A percentile compares a stretch with the other conserved stretches of the same genome.
Evolutionary conservation across 2,797 vertebrate genomes (phyloP).

Genomic region (Bovichtus diacanthus): DNA sequence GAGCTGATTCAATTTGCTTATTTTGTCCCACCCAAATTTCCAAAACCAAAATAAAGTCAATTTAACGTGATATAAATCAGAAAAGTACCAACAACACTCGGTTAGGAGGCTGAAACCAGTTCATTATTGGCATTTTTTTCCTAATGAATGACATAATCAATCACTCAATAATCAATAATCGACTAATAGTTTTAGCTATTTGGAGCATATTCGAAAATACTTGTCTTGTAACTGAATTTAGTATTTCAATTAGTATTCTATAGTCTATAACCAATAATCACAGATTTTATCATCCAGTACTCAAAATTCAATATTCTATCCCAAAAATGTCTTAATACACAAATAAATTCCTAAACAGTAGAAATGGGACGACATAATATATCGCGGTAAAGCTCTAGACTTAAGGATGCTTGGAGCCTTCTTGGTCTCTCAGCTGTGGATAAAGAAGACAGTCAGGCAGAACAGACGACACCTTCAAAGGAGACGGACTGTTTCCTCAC

Average conservation of each 20-base stretch:
- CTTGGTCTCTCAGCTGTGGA: slow-evolving; percentile 54
- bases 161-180: no score
- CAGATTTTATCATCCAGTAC: background rate
- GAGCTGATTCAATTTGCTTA: background rate
- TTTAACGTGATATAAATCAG: background rate
- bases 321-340: no score
- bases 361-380: background rate
- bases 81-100: background rate
- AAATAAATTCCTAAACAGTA: background rate
- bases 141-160: background rate
- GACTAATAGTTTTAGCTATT: background rate
- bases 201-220: background rate
- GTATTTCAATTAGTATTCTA: background rate
- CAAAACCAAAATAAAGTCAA: background rate
- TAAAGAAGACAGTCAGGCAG: slow-evolving; percentile 59
- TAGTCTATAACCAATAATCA: background rate
- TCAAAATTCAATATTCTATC: background rate
- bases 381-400: background rate
- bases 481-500: slow-evolving; percentile 64
- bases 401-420: background rate
- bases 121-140: background rate
- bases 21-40: background rate
- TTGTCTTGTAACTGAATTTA: background rate
- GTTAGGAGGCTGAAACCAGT: background rate
- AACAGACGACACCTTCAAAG: slow-evolving; percentile 66